phyloP scores from a whole-genome alignment of 2,888 invertebrate species.

The Drosophila pseudotalamancana region DNA sequence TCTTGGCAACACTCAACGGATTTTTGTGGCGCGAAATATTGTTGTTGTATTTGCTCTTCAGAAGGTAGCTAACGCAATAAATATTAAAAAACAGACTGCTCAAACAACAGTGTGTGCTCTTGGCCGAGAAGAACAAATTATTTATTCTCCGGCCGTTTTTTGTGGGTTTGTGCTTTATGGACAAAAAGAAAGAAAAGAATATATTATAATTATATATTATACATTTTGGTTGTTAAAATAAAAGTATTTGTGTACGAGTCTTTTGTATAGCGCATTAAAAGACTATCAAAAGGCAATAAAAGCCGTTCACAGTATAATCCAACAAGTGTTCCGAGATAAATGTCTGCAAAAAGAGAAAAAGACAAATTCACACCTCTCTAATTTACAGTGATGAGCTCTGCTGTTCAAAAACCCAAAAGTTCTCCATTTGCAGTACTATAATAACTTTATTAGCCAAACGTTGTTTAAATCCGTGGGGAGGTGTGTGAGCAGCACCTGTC shows the following conservation, averaged over 20 bases:
- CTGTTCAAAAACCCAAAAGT: not conserved
- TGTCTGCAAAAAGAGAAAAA: not conserved
- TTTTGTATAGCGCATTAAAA: not conserved
- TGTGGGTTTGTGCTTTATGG: conserved; percentile 9
- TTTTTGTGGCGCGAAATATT: conserved; percentile 51
- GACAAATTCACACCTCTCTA: no score
- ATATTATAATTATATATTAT: not conserved
- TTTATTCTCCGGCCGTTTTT: conserved; percentile 9
- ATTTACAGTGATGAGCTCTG: not conserved
- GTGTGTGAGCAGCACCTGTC: not conserved
- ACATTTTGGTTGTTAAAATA: not conserved
- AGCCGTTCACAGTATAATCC: not conserved
- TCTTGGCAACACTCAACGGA: conserved; percentile 17
- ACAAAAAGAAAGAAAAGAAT: conserved; percentile 1
- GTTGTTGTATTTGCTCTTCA: conserved; percentile 29
- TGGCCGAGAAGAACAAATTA: conserved; percentile 17
- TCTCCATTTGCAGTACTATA: not conserved
- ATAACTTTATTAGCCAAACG: conserved; percentile 7
- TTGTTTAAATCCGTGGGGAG: not conserved
- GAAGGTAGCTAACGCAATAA: conserved; percentile 38
- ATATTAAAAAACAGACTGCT: no score
- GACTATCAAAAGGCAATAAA: not conserved
- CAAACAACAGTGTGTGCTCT: conserved; percentile 45
- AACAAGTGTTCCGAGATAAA: not conserved
- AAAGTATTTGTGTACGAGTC: not conserved